Base-by-base conservation (phyloP, 2,888 invertebrate species). In the Ernsta delagoae region DNA sequence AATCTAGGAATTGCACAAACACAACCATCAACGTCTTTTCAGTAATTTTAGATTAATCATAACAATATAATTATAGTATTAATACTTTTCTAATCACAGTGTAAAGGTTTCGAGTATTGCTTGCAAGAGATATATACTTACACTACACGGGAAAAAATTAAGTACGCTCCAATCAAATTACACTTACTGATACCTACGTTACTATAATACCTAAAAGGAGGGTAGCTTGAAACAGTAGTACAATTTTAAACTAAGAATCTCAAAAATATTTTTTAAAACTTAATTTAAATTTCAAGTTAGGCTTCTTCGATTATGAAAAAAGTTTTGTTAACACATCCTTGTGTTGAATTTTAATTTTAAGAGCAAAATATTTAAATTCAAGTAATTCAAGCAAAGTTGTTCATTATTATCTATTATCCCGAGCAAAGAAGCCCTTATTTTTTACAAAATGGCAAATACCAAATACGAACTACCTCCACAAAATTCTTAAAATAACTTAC, bases 1-100 rank as follows among this genome's bases (percentile, higher is more conserved):
- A 88, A 83, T 76, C 92, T 91, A 91, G 78, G 76, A 92, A 92
- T 93, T 92, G 92, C 92, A 92, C 92, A 72, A 90, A 92, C 92
- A 93, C 92, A 93, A 93, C 92, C 92, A 83, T 87, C 76, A 79
- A 78, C 85, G 88, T 89, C 92, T 89, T 91, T 92, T 78, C 74
- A 77, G 75, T 72, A 76, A 78, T 75, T 73, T 76, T 77, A 74
- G 65, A 75, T 72, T 68, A 53, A 62, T 68, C 39, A 59, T 68
- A 45, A 68, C 63, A 63, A 68, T 24, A 24, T 24, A 1, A 24
- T 68, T 68, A 68, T 70, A 74, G 74, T 77, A 77, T 63, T 85
- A 86, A 88, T 87, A 89, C 87, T 86, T 77, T 79, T 81, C 83
- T 83, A 86, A 90, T 90, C 91, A 91, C 90, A 91, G 85, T 80